phyloP scores from a whole-genome alignment of 1,140 invertebrate species.

The Yoshiicerus persimilis region DNA sequence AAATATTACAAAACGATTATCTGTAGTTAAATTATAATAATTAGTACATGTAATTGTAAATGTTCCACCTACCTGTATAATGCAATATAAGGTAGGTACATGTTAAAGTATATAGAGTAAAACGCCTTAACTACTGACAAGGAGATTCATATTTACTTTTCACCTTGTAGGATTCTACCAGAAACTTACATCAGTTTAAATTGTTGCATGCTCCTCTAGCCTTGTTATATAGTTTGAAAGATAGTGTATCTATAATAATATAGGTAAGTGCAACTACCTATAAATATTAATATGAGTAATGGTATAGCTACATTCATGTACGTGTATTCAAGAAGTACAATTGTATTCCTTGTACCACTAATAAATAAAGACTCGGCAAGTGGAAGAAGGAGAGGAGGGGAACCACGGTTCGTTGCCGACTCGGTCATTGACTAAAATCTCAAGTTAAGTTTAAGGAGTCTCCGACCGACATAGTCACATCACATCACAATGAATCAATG shows the following conservation, averaged over 20 bases:
- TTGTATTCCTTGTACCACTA: not conserved
- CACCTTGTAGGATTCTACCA: too few relatives aligned
- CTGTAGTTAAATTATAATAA: too few relatives aligned
- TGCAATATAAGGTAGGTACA: not conserved
- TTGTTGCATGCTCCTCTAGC: not conserved
- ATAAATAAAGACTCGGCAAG: constrained; percentile 12
- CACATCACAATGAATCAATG: not conserved
- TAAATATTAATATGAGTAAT: not conserved
- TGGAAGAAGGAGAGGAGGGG: constrained; percentile 31
- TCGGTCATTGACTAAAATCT: constrained; percentile 40
- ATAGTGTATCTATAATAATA: not conserved
- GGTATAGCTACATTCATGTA: too few relatives aligned
- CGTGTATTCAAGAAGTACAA: not conserved
- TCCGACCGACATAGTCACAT: constrained; percentile 6
- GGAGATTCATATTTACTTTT: not conserved
- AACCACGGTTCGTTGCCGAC: constrained; percentile 37
- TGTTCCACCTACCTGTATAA: not conserved
- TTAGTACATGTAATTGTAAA: too few relatives aligned
- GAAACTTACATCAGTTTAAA: too few relatives aligned
- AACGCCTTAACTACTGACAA: not conserved
- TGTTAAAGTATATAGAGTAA: not conserved
- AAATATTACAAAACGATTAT: not conserved
- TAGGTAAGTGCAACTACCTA: too few relatives aligned
- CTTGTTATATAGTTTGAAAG: not conserved
- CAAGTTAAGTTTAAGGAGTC: constrained; percentile 1